Conservation (phyloP, 2,113 vertebrate species). For the Raphicerus campestris region DNA sequence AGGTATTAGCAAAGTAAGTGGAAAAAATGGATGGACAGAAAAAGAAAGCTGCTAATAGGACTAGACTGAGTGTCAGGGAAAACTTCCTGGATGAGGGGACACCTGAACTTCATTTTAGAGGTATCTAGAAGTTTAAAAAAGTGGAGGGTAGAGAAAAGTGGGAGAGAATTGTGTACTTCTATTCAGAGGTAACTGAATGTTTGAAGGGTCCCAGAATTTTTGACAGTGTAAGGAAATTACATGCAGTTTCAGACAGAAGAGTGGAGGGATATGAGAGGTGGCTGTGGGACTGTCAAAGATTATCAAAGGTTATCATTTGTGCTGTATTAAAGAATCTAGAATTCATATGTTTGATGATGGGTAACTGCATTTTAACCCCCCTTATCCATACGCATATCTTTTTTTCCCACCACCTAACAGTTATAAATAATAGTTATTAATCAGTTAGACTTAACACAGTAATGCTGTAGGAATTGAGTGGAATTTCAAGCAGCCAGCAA, state of each 20-base stretch:
- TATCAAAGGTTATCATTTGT: neutral
- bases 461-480: neutral
- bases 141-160: neutral
- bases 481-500: neutral
- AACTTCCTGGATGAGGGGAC: neutral
- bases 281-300: rapidly evolving
- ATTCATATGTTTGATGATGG: neutral
- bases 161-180: neutral
- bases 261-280: neutral
- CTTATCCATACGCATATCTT: neutral
- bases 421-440: neutral
- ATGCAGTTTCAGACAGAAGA: too few relatives aligned
- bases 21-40: neutral
- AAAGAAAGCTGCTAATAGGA: neutral
- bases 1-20: neutral
- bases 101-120: neutral
- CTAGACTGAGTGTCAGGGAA: neutral
- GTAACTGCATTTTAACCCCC: neutral
- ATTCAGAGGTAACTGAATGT: neutral
- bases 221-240: neutral
- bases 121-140: neutral
- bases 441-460: neutral
- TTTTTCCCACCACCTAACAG: neutral
- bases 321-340: neutral
- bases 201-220: neutral